A percentile compares a stretch with the other conserved stretches of the same genome.
These are phyloP conservation scores for Achlya flavicornis DNA, from an alignment of 2,888 invertebrate species.

Conservation along the genomic window DNA sequence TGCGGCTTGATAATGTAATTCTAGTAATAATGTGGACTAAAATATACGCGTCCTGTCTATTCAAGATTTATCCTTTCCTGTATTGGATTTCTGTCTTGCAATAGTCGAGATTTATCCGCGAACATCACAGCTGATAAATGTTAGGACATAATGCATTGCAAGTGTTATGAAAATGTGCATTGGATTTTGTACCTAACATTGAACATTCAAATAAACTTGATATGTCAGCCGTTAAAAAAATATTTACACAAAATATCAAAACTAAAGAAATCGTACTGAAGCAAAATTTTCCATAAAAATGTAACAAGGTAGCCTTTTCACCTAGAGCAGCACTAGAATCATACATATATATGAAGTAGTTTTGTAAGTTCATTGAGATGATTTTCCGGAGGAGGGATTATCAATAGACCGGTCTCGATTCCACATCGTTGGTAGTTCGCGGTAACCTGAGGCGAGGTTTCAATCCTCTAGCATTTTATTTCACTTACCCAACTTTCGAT, in stretches of 20 bases:
- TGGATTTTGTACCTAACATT: not conserved
- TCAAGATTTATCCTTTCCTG: constrained; percentile 5
- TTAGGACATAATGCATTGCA: not conserved
- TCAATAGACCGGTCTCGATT: constrained; percentile 41
- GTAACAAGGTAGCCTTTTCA: not conserved
- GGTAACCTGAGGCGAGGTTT: constrained; percentile 33
- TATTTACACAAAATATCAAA: not conserved
- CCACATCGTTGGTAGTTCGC: constrained; percentile 14
- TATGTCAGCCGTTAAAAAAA: no score
- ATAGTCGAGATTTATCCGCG: not conserved
- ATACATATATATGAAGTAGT: constrained; percentile 34
- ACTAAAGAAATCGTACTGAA: not conserved
- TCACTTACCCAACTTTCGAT: constrained; percentile 38
- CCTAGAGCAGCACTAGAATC: not conserved
- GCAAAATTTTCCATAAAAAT: not conserved
- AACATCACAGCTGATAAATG: not conserved
- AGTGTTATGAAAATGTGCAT: not conserved
- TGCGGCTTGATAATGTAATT: constrained; percentile 12
- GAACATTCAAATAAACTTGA: no score
- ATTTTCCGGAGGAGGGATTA: constrained; percentile 43
- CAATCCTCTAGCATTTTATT: constrained; percentile 43
- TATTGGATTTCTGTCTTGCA: not conserved
- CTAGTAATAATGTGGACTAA: constrained; percentile 8
- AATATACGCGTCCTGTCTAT: constrained; percentile 5
- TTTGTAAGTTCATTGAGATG: constrained; percentile 48